Evolutionary conservation across 2,888 invertebrate genomes (phyloP), one percentile per base, ranked within the genome.

Genomic region (Apamea monoglypha): DNA sequence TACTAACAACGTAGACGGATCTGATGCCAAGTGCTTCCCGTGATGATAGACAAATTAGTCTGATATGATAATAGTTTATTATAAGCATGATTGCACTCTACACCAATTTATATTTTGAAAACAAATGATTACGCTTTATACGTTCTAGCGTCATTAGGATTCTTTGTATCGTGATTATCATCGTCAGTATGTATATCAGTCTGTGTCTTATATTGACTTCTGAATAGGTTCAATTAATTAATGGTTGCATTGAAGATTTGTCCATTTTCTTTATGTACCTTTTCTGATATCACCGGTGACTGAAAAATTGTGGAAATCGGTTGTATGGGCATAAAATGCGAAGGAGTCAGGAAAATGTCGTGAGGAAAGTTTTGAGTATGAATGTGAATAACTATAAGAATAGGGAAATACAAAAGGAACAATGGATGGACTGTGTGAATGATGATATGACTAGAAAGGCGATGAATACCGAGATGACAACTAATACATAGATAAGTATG

Each of bases 21-120:
- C 21, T 32, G 47, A 44, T 87, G 85, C 85, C 85, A 85, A 85
- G 32, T 76, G 53, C 72, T 68, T n/a, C 68, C 53, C 18, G 29
- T 56, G 68, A 61, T 84, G 84, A 84, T n/a, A 76, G 74, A 85
- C 64, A 44, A 47, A 87, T 74, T 70, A 29, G 10, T 74, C 36
- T 59, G 77, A 59, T 76, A 74, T 71, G 73, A 86, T 76, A 73
- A 85, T 66, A 53, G 50, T 59, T 80, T 80, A 67, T 77, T 63
- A 61, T 47, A 61, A 81, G 36, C 69, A 50, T 14, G 29, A 74
- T 59, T 83, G 71, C 71, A 72, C 75, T 71, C 75, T 72, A 44
- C 40, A 67, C 44, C 36, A 70, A 79, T 84, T 53, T 16, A 44
- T 16, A 40, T 36, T 64, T 70, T 67, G 44, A 66, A 84, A 73